A percentile compares a stretch with the other conserved stretches of the same genome.
Conservation (phyloP, 2,888 invertebrate species). For the Plebejus melissa region DNA sequence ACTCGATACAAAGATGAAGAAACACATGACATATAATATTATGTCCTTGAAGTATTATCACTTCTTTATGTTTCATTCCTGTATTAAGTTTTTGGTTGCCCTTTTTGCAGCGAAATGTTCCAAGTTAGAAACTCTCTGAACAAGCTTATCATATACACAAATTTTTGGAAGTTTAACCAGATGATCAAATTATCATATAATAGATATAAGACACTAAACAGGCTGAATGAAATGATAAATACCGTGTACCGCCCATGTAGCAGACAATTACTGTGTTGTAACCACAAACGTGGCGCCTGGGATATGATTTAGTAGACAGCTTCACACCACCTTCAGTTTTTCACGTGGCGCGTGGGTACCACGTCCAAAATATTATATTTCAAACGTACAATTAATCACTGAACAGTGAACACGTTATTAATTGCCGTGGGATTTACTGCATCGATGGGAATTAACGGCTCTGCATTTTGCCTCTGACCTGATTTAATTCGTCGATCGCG, state of each 20-base stretch:
- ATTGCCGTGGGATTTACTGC: slow-evolving; percentile 12
- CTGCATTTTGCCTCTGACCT: neutral
- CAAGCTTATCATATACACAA: neutral
- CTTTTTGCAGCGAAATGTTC: no score
- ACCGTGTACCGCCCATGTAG: slow-evolving; percentile 35
- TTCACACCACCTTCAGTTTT: slow-evolving; percentile 15
- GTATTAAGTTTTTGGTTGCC: no score
- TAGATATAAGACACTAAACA: slow-evolving; percentile 16
- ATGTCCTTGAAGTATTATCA: no score
- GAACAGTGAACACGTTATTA: slow-evolving; percentile 23
- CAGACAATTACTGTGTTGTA: slow-evolving; percentile 37
- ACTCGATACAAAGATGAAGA: no score
- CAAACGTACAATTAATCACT: slow-evolving; percentile 17
- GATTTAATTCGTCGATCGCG: no score
- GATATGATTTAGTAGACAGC: slow-evolving; percentile 40
- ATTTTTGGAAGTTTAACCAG: neutral
- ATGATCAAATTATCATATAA: neutral
- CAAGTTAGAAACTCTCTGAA: no score
- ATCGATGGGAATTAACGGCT: neutral
- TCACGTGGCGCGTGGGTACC: slow-evolving; percentile 29
- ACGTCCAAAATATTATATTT: slow-evolving; percentile 22
- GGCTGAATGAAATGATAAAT: slow-evolving; percentile 24
- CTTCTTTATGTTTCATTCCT: no score
- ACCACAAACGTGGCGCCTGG: slow-evolving; percentile 38
- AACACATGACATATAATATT: no score